Base-by-base conservation (phyloP, 2,888 invertebrate species). In the Clanis bilineata region DNA sequence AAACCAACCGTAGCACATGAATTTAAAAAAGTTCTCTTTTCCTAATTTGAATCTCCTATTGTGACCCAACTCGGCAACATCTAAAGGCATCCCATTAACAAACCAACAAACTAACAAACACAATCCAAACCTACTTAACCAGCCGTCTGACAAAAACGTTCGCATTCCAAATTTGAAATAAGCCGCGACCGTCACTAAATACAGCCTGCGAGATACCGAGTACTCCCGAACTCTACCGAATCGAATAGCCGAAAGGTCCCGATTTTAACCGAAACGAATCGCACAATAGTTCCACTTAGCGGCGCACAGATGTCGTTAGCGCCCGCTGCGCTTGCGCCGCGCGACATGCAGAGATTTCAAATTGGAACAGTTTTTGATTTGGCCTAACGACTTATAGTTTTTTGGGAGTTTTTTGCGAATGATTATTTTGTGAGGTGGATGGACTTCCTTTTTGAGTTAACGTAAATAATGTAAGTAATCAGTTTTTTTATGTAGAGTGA, bases 281-380 rank as follows among this genome's bases (percentile, higher is more conserved):
- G 65, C 61, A 90, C 88, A 90, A 92, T 84, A 80, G 84, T 90
- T 86, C 87, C 79, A 89, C 84, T 91, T 90, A 90, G 85, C 77
- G 80, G 74, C 80, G 73, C 77, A 86, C 79, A 91, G 90, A 91
- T 90, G 90, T 90, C 90, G 90, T 90, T 91, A 89, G 83, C 81
- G 77, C 89, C 86, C 80, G 90, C 90, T 89, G 90, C 74, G 89
- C 70, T 63, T 66, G 73, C 76, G 73, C 72, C 67, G 66, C 66
- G 68, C 71, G 66, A 76, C 85, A 80, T 75, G 82, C 84, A 69
- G 80, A 69, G 83, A 81, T 82, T 73, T 73, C 69, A 82, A 86
- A 86, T 88, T 83, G 75, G 78, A 78, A 79, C 70, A 12, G n/a
- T 45, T 45, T 56, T 56, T 45, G 56, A 59, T 59, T 38, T 25